Percentiles rank a stretch among this genome's conserved stretches.
phyloP scores from a whole-genome alignment of 1,140 invertebrate genomes.

The Drosophila prosaltans region DNA sequence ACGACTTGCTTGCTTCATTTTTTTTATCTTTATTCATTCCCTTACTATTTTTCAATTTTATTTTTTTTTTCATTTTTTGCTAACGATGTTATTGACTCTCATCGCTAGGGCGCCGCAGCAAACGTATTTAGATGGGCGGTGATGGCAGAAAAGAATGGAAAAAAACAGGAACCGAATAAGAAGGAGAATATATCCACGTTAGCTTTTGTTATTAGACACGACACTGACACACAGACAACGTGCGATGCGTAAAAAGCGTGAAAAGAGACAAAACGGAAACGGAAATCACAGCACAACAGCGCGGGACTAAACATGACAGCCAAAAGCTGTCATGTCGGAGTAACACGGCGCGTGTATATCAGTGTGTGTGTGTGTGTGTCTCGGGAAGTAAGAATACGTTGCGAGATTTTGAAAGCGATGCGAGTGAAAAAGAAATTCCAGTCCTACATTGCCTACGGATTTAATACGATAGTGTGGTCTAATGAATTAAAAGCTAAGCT shows the following conservation, averaged over 20 bases:
- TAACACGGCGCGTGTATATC: slow-evolving; percentile 11
- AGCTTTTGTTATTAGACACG: slow-evolving; percentile 50
- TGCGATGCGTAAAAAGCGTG: slow-evolving; percentile 60
- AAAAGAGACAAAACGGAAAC: slow-evolving; percentile 60
- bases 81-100: slow-evolving; percentile 56
- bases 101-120: slow-evolving; percentile 27
- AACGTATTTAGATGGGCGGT: slow-evolving; percentile 14
- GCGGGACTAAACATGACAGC: slow-evolving; percentile 60
- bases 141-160: slow-evolving; percentile 5
- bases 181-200: slow-evolving; percentile 18
- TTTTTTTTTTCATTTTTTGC: slow-evolving; percentile 39
- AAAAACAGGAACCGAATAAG: neutral
- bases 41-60: slow-evolving; percentile 54
- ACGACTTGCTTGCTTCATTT: neutral
- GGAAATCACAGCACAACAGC: slow-evolving; percentile 64
- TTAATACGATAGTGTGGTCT: slow-evolving; percentile 66
- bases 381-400: neutral
- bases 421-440: slow-evolving; percentile 50
- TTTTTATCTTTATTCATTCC: slow-evolving; percentile 8
- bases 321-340: slow-evolving; percentile 60
- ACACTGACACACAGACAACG: slow-evolving; percentile 34
- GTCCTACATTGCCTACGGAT: slow-evolving; percentile 48
- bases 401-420: slow-evolving; percentile 56
- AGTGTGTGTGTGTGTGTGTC: slow-evolving; percentile 18
- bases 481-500: slow-evolving; percentile 64